Evolutionary conservation across 2,113 vertebrate genomes (phyloP), one percentile per base, ranked within the genome.

Genomic region (Xyliphius kryptos): DNA sequence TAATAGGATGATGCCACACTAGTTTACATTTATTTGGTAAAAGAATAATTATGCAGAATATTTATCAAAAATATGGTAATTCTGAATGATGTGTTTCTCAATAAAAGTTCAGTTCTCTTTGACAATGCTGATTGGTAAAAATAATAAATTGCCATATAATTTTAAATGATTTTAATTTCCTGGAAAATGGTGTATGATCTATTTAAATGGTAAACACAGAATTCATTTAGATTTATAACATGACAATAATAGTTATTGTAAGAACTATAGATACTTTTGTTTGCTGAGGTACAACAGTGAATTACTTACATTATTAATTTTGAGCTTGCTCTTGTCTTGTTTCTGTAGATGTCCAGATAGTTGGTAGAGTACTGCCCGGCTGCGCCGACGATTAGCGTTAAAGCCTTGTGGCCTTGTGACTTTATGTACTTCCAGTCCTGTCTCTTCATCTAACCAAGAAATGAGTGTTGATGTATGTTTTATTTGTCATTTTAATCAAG

Each of bases 271-370:
- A 10, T 22, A 43, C 17, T 21, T 11, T 14, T 15, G 0, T n/a
- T 17, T 44, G 6, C 13, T 9, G 9, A 16, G 15, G 15, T 12
- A 26, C 8, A 3, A 6, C 6, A 13, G 22, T 47, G 22, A 37
- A 3, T 13, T 9, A 73, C 87, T 85, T 60, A 87, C 89, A 19
- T 90, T 90, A 76, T 90, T 90, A 70, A 90, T 72, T 81, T 90
- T 90, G 21, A 90, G 85, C 57, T 90, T 90, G 83, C 82, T 84
- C 76, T 90, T 90, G 83, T 90, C 89, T 58, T 90, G 89, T 71
- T 89, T 90, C 81, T 90, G 89, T 71, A 90, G 82, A 61, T 90
- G 89, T 67, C 89, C 89, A 0, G 89, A 90, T 60, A 90, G 81
- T 60, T 90, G 89, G 56, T 90, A 90, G 6, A 90, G 86, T 1